Evolutionary conservation across 2,888 invertebrate species (phyloP).

Genomic region (Phalangium opilio): DNA sequence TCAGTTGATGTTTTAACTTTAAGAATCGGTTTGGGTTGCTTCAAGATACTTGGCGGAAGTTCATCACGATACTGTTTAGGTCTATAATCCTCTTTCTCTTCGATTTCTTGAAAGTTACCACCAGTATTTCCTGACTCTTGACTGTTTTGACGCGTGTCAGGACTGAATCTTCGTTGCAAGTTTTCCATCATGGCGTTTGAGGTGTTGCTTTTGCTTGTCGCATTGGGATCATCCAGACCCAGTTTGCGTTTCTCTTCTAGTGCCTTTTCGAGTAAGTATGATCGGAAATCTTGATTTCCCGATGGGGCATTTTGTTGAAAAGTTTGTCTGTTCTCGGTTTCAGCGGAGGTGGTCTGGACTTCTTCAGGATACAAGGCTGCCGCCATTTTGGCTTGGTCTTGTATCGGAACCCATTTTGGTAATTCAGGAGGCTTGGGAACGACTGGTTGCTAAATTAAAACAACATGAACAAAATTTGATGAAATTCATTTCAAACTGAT

Average conservation of each 20-base stretch:
- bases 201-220: background rate
- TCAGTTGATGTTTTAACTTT: background rate
- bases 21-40: background rate
- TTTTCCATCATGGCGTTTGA: background rate
- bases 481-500: too few species aligned
- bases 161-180: slow-evolving; percentile 1
- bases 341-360: too few species aligned
- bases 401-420: too few species aligned
- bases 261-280: slow-evolving; percentile 4
- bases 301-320: too few species aligned
- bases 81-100: background rate
- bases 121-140: background rate
- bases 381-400: too few species aligned
- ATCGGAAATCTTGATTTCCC: background rate
- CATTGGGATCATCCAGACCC: background rate
- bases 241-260: slow-evolving; percentile 3
- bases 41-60: background rate
- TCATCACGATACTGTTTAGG: background rate
- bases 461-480: too few species aligned
- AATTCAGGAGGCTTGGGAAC: too few species aligned
- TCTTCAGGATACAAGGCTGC: too few species aligned
- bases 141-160: background rate
- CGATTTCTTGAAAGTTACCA: background rate
- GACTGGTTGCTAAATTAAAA: too few species aligned
- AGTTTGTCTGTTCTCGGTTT: too few species aligned